Conservation (phyloP, 1,140 invertebrate species). For the Luehdorfia chinensis region DNA sequence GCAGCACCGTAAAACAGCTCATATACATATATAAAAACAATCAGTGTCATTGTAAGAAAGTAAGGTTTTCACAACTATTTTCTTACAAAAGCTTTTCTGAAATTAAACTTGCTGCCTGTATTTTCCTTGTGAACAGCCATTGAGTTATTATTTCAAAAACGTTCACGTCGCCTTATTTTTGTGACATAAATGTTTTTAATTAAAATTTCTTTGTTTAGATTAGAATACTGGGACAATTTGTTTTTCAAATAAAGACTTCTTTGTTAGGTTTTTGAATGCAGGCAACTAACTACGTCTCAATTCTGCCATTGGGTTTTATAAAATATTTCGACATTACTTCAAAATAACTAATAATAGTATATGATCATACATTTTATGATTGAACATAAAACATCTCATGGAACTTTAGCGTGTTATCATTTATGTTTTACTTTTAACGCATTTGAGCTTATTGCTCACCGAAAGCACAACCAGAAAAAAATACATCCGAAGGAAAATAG, state of each 20-base stretch:
- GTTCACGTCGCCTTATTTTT: constrained; percentile 7
- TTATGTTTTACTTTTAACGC: too few relatives aligned
- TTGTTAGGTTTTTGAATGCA: constrained; percentile 1
- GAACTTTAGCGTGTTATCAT: too few relatives aligned
- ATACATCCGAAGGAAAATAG: too few relatives aligned
- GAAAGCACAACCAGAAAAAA: too few relatives aligned
- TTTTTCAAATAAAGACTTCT: constrained; percentile 6
- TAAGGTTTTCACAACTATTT: constrained; percentile 11
- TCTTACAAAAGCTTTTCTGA: constrained; percentile 12
- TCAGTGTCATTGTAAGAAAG: constrained; percentile 10
- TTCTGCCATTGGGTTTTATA: too few relatives aligned
- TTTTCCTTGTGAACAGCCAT: constrained; percentile 16
- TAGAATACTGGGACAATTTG: constrained; percentile 5
- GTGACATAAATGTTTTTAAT: constrained; percentile 16
- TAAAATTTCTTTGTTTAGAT: constrained; percentile 15
- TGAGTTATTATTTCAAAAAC: constrained; percentile 15
- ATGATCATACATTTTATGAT: too few relatives aligned
- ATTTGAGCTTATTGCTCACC: too few relatives aligned
- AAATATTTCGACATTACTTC: too few relatives aligned
- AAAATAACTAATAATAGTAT: too few relatives aligned
- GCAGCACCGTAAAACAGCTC: background rate
- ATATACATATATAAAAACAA: constrained; percentile 11
- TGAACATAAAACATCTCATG: too few relatives aligned
- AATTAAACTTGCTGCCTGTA: constrained; percentile 15
- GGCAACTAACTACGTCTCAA: too few relatives aligned